phyloP scores from a whole-genome alignment of 1,140 invertebrate species.

The Battus philenor region DNA sequence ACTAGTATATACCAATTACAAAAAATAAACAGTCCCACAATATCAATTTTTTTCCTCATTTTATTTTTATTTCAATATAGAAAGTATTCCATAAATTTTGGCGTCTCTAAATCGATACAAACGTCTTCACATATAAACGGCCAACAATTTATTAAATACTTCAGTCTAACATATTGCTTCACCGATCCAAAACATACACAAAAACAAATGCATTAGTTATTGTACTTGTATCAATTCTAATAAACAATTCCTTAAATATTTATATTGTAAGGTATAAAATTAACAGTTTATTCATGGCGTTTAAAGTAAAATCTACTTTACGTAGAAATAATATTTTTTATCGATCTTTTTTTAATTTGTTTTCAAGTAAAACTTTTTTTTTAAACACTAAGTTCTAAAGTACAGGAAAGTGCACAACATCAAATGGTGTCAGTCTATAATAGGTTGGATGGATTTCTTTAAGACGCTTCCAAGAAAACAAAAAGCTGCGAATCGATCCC shows the following conservation, averaged over 20 bases:
- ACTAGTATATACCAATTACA: conserved; percentile 44
- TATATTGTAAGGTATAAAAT: conserved; percentile 20
- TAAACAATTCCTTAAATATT: conserved; percentile 32
- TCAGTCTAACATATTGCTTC: conserved; percentile 70
- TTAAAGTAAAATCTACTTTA: conserved; percentile 35
- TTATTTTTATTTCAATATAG: conserved; percentile 36
- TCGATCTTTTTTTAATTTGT: conserved; percentile 34
- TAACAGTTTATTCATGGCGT: conserved; percentile 36
- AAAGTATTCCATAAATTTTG: conserved; percentile 66
- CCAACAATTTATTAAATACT: conserved; percentile 62
- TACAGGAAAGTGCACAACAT: conserved; percentile 71
- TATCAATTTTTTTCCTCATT: conserved; percentile 32
- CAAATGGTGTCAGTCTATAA: conserved; percentile 71
- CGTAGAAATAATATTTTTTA: conserved; percentile 31
- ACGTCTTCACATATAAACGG: conserved; percentile 43
- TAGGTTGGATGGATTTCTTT: conserved; percentile 68
- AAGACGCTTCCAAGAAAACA: conserved; percentile 30
- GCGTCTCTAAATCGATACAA: conserved; percentile 42
- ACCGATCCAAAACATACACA: conserved; percentile 67
- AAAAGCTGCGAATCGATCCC: conserved; percentile 24
- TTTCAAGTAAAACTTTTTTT: conserved; percentile 31
- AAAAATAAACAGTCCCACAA: conserved; percentile 63
- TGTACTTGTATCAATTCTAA: conserved; percentile 24
- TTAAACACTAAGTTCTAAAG: conserved; percentile 55
- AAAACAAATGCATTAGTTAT: conserved; percentile 39